These are phyloP conservation scores for Cantharis rufa DNA, from an alignment of 2,888 invertebrate genomes.

Conservation along the genomic window DNA sequence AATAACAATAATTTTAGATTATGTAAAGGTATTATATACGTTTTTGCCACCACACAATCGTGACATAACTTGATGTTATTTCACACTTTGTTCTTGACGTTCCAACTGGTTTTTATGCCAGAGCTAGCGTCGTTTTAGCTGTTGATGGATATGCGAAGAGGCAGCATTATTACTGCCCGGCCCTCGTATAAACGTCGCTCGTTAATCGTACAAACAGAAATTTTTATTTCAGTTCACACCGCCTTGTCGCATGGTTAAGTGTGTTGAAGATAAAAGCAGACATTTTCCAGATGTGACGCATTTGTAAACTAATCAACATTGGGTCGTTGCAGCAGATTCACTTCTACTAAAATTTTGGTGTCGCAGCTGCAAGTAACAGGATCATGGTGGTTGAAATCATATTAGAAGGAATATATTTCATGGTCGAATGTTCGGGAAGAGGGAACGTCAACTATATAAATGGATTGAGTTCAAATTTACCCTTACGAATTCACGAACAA, in stretches of 20 bases:
- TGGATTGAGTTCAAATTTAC: constrained; percentile 5
- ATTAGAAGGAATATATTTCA: constrained; percentile 15
- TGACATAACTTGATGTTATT: neutral
- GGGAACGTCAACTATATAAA: constrained; percentile 7
- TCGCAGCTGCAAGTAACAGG: constrained; percentile 1
- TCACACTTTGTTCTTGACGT: neutral
- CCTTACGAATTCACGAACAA: neutral
- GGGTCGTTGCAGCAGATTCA: neutral
- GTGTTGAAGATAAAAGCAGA: neutral
- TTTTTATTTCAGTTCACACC: neutral
- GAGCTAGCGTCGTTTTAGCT: neutral
- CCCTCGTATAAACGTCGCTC: neutral
- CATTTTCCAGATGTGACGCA: constrained; percentile 12
- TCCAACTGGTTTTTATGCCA: neutral
- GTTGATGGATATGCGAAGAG: no score
- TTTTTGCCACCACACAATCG: neutral
- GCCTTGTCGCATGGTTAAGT: neutral
- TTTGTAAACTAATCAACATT: constrained; percentile 21
- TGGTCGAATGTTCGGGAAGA: neutral
- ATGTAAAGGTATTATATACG: neutral
- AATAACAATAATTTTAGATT: neutral
- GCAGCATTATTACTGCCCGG: neutral
- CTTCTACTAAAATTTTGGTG: neutral
- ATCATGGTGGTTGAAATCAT: constrained; percentile 8
- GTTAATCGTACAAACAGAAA: neutral